These are phyloP conservation scores for Helarctos malayanus DNA, from an alignment of 2,797 vertebrate genomes.

Conservation along the genomic window DNA sequence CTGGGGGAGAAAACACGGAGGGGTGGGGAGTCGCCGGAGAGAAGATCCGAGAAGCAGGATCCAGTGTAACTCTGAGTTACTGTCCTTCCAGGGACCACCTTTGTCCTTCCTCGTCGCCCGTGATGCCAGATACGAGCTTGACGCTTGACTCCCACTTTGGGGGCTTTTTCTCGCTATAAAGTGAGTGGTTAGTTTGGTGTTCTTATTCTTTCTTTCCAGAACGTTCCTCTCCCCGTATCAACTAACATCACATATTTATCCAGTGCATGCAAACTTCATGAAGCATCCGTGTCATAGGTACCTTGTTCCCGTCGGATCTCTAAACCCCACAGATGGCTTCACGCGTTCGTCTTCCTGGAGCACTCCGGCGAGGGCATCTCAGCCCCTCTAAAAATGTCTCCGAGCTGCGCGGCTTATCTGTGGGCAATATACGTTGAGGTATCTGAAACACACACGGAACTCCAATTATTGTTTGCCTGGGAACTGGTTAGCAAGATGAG, in stretches of 20 bases:
- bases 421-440: neutral
- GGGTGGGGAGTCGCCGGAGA: neutral
- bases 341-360: neutral
- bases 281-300: too few species aligned
- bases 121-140: too few species aligned
- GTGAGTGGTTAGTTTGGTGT: neutral
- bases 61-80: neutral
- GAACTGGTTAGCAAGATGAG: neutral
- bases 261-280: neutral
- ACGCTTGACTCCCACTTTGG: neutral
- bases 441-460: neutral
- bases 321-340: neutral
- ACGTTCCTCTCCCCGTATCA: too few species aligned
- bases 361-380: neutral
- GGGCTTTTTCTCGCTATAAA: neutral
- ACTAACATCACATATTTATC: neutral
- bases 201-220: neutral
- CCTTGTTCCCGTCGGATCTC: neutral
- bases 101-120: neutral
- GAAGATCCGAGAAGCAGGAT: neutral
- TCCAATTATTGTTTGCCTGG: neutral
- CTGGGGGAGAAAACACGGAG: too few species aligned
- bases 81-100: neutral
- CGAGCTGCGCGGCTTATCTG: neutral
- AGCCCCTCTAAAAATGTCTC: neutral